A percentile compares a stretch with the other conserved stretches of the same genome.
phyloP scores from a whole-genome alignment of 2,888 invertebrate species.

The Sphaerophoria rueppellii region DNA sequence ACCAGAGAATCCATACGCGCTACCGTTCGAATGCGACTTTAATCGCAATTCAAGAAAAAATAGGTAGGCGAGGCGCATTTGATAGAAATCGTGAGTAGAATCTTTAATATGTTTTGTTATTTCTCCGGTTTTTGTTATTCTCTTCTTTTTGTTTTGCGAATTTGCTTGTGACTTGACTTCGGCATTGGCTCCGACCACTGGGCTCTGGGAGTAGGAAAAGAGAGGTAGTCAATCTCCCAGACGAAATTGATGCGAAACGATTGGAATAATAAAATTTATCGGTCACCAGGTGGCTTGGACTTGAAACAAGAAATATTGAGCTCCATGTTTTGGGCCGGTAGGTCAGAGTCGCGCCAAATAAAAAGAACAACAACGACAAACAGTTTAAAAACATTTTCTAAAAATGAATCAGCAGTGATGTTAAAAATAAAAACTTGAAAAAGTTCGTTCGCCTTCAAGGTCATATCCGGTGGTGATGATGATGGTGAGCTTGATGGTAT shows the following conservation, averaged over 20 bases:
- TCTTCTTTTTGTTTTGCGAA: not conserved
- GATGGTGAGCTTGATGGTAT: not conserved
- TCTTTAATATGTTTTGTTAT: conserved; percentile 35
- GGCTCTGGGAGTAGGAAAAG: not conserved
- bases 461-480: not conserved
- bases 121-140: conserved; percentile 4
- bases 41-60: conserved; percentile 68
- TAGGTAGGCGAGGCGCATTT: conserved; percentile 61
- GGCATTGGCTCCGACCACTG: not conserved
- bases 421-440: not conserved
- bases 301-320: conserved; percentile 29
- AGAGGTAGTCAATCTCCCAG: conserved; percentile 18
- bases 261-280: conserved; percentile 70
- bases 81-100: conserved; percentile 63
- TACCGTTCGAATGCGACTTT: conserved; percentile 51
- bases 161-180: not conserved
- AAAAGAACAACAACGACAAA: conserved; percentile 1
- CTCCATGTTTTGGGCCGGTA: conserved; percentile 53
- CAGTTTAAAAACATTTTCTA: not conserved
- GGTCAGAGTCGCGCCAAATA: conserved; percentile 37
- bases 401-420: conserved; percentile 25
- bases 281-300: conserved; percentile 61
- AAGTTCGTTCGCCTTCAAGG: conserved; percentile 35
- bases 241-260: conserved; percentile 49
- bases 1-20: conserved; percentile 16